phyloP scores from a whole-genome alignment of 2,888 invertebrate genomes.

The Nomada hirtipes region DNA sequence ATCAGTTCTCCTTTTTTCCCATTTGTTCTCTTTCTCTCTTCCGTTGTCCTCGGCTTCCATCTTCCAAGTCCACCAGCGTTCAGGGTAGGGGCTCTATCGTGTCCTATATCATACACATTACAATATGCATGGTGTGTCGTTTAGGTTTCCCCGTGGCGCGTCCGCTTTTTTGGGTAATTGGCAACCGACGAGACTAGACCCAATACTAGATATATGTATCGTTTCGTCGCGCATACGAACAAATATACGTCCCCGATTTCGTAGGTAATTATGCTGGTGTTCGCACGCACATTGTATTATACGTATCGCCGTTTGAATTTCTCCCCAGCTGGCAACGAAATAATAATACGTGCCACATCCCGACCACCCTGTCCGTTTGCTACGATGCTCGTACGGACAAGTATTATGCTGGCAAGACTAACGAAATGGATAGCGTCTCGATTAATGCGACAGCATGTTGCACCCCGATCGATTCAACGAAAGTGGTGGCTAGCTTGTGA shows the following conservation, averaged over 20 bases:
- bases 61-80: slow-evolving; percentile 68
- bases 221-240: slow-evolving; percentile 56
- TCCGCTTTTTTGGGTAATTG: slow-evolving; percentile 62
- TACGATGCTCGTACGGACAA: no score
- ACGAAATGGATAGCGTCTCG: no score
- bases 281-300: slow-evolving; percentile 26
- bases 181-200: slow-evolving; percentile 57
- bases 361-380: no score
- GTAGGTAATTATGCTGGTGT: slow-evolving; percentile 47
- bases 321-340: slow-evolving; percentile 10
- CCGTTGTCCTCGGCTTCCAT: slow-evolving; percentile 52
- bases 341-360: no score
- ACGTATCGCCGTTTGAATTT: slow-evolving; percentile 46
- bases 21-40: background rate
- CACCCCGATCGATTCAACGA: no score
- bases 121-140: slow-evolving; percentile 69
- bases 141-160: slow-evolving; percentile 61
- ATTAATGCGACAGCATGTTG: no score
- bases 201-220: slow-evolving; percentile 52
- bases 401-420: no score
- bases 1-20: background rate
- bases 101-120: slow-evolving; percentile 78
- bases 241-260: slow-evolving; percentile 56
- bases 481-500: no score
- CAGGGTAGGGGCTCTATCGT: slow-evolving; percentile 65